Conservation (phyloP, 1,140 invertebrate species). For the Phortica variegata region DNA sequence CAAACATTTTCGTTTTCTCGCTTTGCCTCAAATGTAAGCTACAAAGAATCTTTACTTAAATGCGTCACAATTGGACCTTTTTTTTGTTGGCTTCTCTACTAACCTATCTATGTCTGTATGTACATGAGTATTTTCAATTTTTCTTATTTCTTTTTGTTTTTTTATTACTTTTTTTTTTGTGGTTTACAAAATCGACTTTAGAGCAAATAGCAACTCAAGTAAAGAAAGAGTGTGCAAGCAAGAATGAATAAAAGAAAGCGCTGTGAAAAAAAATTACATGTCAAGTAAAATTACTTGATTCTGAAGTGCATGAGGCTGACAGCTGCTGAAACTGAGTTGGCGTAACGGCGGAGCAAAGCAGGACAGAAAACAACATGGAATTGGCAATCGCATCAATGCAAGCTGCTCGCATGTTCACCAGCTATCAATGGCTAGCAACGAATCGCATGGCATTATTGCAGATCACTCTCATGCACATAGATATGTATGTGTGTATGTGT, state of each 20-base stretch:
- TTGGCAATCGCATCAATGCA: background rate
- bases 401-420: slow-evolving; percentile 17
- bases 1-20: too few relatives aligned
- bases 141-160: background rate
- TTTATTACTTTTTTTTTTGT: slow-evolving; percentile 9
- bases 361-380: slow-evolving; percentile 11
- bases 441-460: background rate
- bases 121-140: slow-evolving; percentile 35
- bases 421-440: background rate
- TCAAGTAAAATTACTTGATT: slow-evolving; percentile 52
- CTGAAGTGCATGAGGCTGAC: too few relatives aligned
- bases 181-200: slow-evolving; percentile 33
- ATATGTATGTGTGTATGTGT: slow-evolving; percentile 5
- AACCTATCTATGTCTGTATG: too few relatives aligned
- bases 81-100: too few relatives aligned
- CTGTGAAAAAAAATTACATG: slow-evolving; percentile 42
- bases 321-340: slow-evolving; percentile 22
- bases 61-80: too few relatives aligned
- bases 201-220: background rate
- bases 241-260: slow-evolving; percentile 1
- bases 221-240: background rate
- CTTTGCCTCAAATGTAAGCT: too few relatives aligned
- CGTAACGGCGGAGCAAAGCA: slow-evolving; percentile 8
- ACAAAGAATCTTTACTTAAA: too few relatives aligned
- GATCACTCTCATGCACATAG: slow-evolving; percentile 5